Base-by-base conservation (phyloP, 2,888 invertebrate genomes). In the Dasypogon diadema region DNA sequence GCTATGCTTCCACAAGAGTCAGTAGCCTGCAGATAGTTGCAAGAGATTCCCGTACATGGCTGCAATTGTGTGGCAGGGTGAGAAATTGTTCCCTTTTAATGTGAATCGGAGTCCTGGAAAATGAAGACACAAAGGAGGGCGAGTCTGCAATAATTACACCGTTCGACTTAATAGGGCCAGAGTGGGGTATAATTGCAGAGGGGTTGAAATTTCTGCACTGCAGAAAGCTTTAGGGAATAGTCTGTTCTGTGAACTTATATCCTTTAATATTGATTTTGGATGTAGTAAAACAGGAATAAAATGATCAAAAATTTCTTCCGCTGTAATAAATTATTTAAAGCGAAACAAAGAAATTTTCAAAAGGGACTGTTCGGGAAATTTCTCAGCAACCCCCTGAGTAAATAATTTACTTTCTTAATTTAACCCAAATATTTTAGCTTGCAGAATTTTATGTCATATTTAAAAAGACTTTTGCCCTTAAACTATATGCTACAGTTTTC, bases 121-220 rank as follows among this genome's bases (percentile, higher is more conserved):
- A 54, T 73, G 73, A 42, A 54, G 54, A 73, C 73, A 56, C 55
- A 73, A 73, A 73, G 55, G 55, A 37, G 55, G 30, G 37, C 18
- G 54, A 73, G 42, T 37, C 55, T 55, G 73, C 54, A 70, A 70
- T 73, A 73, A 73, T 73, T 73, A 73, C 73, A 73, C 42, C 37
- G 56, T 73, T 73, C 55, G 73, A 73, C 42, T 73, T 73, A 73
- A 73, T 73, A 56, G 56, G 73, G 73, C 21, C 16, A 56, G 26
- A 24, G 37, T 34, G 55, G 73, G 56, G 51, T 26, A 42, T 73
- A 24, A 68, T 70, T 70, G 54, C 54, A 24, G 54, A 54, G 24
- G 42, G 42, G 21, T 48, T 10, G 70, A 34, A 60, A 34, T 16
- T 75, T 10, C 77, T 79, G 75, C 79, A 78, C 48, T 79, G 79